Conservation (phyloP, 2,888 invertebrate species). For the Buathra laborator region DNA sequence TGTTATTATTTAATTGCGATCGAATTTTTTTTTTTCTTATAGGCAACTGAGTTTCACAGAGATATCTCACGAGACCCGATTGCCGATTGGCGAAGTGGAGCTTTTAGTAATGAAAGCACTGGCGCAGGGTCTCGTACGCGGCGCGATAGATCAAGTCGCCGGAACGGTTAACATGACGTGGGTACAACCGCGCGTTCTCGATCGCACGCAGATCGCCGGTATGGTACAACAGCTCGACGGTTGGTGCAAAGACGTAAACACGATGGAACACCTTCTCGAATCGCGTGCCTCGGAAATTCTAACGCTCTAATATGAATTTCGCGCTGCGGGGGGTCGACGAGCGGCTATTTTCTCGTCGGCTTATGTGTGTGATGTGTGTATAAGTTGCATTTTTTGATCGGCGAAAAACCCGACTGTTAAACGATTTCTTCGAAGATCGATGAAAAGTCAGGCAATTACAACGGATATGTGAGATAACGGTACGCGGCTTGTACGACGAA, state of each 20-base stretch:
- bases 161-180: slow-evolving; percentile 92
- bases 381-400: slow-evolving; percentile 6
- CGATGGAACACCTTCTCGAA: slow-evolving; percentile 91
- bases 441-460: no score
- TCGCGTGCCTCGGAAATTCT: slow-evolving; percentile 92
- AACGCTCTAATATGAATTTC: slow-evolving; percentile 86
- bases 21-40: slow-evolving; percentile 45
- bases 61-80: slow-evolving; percentile 94
- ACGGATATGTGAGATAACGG: neutral
- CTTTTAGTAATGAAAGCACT: slow-evolving; percentile 99
- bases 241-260: slow-evolving; percentile 91
- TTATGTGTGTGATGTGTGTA: slow-evolving; percentile 8
- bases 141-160: slow-evolving; percentile 97
- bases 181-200: slow-evolving; percentile 94
- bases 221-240: slow-evolving; percentile 91
- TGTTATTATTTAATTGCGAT: slow-evolving; percentile 12
- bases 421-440: neutral
- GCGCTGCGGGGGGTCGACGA: neutral
- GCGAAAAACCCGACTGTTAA: neutral
- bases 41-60: slow-evolving; percentile 95
- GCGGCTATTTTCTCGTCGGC: neutral
- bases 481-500: slow-evolving; percentile 24
- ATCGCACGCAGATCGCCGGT: slow-evolving; percentile 89
- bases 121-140: slow-evolving; percentile 96
- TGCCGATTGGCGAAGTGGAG: slow-evolving; percentile 95